phyloP scores from a whole-genome alignment of 2,113 vertebrate species.

The Chionis minor region DNA sequence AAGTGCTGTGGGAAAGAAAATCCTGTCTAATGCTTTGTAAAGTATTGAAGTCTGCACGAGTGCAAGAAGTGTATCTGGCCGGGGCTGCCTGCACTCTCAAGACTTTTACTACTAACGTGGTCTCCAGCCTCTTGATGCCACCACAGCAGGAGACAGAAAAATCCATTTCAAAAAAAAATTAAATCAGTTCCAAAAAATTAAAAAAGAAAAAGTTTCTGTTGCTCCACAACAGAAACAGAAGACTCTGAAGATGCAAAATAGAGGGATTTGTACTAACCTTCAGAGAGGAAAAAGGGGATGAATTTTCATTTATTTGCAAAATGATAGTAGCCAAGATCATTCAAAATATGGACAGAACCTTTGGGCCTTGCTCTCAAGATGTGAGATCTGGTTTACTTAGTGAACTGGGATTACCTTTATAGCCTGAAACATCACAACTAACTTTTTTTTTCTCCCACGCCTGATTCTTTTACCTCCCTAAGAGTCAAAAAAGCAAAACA shows the following conservation, averaged over 20 bases:
- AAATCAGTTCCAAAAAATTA: not conserved
- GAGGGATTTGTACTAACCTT: not conserved
- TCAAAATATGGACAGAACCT: not conserved
- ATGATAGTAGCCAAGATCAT: not conserved
- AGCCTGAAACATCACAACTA: not conserved
- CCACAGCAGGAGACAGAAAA: not conserved
- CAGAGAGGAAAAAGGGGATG: not conserved
- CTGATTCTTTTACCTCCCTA: not conserved
- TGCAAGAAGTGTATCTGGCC: not conserved
- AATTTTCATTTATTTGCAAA: not conserved
- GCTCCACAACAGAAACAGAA: not conserved
- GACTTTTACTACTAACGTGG: not conserved
- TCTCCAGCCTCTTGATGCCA: not conserved
- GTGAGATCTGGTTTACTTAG: not conserved
- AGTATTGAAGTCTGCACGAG: not conserved
- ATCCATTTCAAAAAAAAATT: not conserved
- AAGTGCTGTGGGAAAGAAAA: not conserved
- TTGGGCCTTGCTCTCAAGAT: not conserved
- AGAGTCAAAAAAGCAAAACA: not conserved
- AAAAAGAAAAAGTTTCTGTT: not conserved
- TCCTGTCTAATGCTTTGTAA: not conserved
- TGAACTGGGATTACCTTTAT: not conserved
- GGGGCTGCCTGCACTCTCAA: not conserved
- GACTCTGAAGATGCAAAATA: not conserved
- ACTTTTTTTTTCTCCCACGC: not conserved